phyloP scores from a whole-genome alignment of 2,113 vertebrate species.

The Ptychochromis oligacanthus region DNA sequence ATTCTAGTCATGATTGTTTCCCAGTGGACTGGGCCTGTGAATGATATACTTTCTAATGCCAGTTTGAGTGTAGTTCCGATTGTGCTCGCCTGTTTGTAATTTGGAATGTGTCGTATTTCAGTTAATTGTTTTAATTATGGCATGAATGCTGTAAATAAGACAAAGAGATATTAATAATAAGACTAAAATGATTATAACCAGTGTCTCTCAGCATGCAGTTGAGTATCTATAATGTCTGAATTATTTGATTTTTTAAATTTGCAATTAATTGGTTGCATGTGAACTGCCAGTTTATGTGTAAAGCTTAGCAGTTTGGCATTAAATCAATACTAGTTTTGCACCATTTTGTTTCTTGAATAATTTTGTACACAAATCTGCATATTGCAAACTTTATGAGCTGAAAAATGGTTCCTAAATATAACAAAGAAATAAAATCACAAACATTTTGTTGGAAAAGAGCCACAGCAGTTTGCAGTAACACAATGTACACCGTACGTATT shows the following conservation, averaged over 20 bases:
- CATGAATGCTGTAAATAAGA: conserved; percentile 5
- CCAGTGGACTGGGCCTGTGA: neutral
- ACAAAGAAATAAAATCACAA: neutral
- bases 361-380: neutral
- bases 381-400: neutral
- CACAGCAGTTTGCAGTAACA: neutral
- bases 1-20: neutral
- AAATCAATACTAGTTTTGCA: neutral
- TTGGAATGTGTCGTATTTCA: neutral
- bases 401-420: neutral
- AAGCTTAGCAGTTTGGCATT: neutral
- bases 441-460: neutral
- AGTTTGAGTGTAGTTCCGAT: neutral
- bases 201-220: neutral
- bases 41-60: neutral
- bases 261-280: neutral
- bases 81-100: neutral
- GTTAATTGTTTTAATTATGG: neutral
- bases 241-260: neutral
- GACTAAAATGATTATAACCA: neutral
- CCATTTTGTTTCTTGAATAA: conserved; percentile 12
- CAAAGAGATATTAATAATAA: neutral
- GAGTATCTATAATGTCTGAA: neutral
- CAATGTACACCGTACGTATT: neutral
- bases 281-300: neutral